A percentile compares a stretch with the other conserved stretches of the same genome.
Evolutionary conservation across 2,113 vertebrate species (phyloP).

Genomic region (Phyllopteryx taeniolatus): DNA sequence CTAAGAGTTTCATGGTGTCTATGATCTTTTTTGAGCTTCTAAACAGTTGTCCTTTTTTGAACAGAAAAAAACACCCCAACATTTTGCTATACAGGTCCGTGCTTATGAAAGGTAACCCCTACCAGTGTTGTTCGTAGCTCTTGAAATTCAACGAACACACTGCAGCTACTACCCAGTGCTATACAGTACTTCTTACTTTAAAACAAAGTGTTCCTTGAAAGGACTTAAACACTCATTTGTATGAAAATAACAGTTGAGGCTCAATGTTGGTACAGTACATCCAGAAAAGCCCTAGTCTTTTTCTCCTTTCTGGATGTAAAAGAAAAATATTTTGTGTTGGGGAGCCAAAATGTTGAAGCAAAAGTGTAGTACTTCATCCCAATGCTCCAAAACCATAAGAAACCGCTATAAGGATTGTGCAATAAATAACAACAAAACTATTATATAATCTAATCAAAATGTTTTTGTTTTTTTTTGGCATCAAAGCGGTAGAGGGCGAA

Average conservation of each 20-base stretch:
- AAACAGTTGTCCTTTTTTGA: too few species aligned
- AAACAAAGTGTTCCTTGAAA: neutral
- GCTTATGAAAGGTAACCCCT: neutral
- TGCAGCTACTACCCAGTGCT: neutral
- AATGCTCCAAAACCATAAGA: neutral
- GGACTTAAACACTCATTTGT: neutral
- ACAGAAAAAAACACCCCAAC: too few species aligned
- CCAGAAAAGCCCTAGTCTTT: neutral
- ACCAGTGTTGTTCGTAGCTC: neutral
- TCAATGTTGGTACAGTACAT: too few species aligned
- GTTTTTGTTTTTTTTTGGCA: slow-evolving; percentile 33
- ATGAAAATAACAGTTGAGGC: too few species aligned
- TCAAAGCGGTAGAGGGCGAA: slow-evolving; percentile 67
- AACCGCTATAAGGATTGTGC: slow-evolving; percentile 12
- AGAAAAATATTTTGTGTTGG: neutral
- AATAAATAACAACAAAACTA: slow-evolving; percentile 60
- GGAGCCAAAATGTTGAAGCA: neutral
- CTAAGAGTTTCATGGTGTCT: too few species aligned
- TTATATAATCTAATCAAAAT: neutral
- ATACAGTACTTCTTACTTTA: neutral
- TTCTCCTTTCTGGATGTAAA: neutral
- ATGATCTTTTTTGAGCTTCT: too few species aligned
- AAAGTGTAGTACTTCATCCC: neutral
- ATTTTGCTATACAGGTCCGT: too few species aligned
- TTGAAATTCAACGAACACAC: neutral